A percentile compares a stretch with the other conserved stretches of the same genome.
Evolutionary conservation across 2,888 invertebrate species (phyloP).

Genomic region (Tetragnatha montana): DNA sequence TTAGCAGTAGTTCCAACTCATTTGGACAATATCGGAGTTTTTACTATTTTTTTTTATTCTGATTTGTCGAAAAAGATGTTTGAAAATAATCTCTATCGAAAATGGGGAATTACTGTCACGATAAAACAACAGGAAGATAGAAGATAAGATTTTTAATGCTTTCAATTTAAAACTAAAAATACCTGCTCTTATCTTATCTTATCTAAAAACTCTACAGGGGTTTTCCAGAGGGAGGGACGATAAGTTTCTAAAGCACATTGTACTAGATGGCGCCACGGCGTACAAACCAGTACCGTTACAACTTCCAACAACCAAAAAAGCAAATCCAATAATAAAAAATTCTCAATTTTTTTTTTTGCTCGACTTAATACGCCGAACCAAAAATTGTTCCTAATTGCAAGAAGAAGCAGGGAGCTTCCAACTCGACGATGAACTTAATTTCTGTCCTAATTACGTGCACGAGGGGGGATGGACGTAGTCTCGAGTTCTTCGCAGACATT

Average conservation of each 20-base stretch:
- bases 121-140: too few species aligned
- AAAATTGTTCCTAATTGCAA: slow-evolving; percentile 59
- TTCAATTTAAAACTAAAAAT: too few species aligned
- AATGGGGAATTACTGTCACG: too few species aligned
- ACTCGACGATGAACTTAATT: slow-evolving; percentile 65
- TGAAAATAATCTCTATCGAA: too few species aligned
- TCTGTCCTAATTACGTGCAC: slow-evolving; percentile 48
- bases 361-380: slow-evolving; percentile 30
- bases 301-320: slow-evolving; percentile 29
- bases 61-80: too few species aligned
- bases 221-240: not conserved
- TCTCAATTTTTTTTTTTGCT: slow-evolving; percentile 6
- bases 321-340: slow-evolving; percentile 5
- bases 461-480: slow-evolving; percentile 11
- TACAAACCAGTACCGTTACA: not conserved
- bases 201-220: too few species aligned
- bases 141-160: too few species aligned
- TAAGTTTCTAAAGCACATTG: slow-evolving; percentile 11
- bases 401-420: slow-evolving; percentile 45
- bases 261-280: slow-evolving; percentile 61
- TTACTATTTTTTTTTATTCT: too few species aligned
- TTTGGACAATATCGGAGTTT: too few species aligned
- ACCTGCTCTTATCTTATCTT: too few species aligned
- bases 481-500: slow-evolving; percentile 25
- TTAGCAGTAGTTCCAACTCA: too few species aligned